A percentile compares a stretch with the other conserved stretches of the same genome.
Evolutionary conservation across 2,113 vertebrate species (phyloP).

Genomic region (Porphyrio hochstetteri): DNA sequence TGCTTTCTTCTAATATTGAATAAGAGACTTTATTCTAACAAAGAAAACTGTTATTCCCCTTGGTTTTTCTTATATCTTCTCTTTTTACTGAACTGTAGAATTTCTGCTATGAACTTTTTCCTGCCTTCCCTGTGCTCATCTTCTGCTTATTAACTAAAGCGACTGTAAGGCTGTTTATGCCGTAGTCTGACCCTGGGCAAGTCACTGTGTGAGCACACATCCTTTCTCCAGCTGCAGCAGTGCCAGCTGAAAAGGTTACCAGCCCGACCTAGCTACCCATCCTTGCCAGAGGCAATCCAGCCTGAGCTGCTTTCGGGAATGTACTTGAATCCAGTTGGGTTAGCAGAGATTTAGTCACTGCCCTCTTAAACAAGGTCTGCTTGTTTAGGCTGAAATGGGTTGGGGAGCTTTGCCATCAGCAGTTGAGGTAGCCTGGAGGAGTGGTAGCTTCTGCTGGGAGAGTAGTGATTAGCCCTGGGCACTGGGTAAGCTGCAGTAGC

Average conservation of each 20-base stretch:
- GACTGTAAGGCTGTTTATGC: neutral
- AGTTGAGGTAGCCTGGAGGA: neutral
- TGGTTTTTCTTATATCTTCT: neutral
- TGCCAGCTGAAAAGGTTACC: neutral
- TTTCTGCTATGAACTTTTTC: neutral
- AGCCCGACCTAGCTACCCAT: neutral
- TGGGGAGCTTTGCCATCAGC: neutral
- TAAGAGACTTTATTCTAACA: neutral
- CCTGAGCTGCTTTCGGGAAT: neutral
- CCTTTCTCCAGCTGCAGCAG: neutral
- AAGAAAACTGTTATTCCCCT: neutral
- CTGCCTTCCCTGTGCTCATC: neutral
- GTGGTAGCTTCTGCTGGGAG: neutral
- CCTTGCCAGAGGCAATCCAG: neutral
- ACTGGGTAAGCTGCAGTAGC: neutral
- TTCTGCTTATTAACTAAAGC: conserved; percentile 10
- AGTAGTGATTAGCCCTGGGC: fast-evolving
- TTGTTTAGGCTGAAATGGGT: neutral
- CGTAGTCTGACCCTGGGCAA: neutral
- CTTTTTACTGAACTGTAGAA: neutral
- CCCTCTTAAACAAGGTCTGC: neutral
- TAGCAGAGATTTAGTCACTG: neutral
- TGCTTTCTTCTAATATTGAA: neutral
- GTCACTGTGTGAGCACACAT: neutral
- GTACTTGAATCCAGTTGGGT: neutral